phyloP scores from a whole-genome alignment of 2,797 vertebrate genomes.

The Moxostoma hubbsi region DNA sequence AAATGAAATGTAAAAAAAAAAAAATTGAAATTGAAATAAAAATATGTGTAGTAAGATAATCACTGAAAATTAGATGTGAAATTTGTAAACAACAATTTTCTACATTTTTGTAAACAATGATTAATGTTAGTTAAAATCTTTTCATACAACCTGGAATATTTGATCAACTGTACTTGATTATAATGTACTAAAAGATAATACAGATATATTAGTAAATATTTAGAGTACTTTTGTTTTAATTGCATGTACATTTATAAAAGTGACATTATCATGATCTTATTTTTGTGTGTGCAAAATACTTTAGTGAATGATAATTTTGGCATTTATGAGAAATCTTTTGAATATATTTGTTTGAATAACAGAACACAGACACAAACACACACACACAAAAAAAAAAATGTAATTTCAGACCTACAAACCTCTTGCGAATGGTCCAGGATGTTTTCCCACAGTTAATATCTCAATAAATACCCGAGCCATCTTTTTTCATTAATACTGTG shows the following conservation, averaged over 20 bases:
- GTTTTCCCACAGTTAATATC: conserved; percentile 63
- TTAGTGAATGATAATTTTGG: conserved; percentile 90
- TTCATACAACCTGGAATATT: conserved; percentile 79
- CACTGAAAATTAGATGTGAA: conserved; percentile 64
- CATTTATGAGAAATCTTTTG: conserved; percentile 81
- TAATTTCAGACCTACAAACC: conserved; percentile 65
- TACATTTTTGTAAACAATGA: conserved; percentile 80
- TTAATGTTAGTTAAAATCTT: conserved; percentile 73
- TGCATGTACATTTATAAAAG: conserved; percentile 84
- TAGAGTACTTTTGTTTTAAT: conserved; percentile 74
- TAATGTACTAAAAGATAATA: conserved; percentile 76
- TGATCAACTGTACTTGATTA: conserved; percentile 76
- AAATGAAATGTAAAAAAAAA: conserved; percentile 42
- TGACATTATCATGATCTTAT: conserved; percentile 78
- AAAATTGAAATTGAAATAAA: conserved; percentile 32
- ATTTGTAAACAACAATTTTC: conserved; percentile 77
- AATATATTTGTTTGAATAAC: conserved; percentile 62
- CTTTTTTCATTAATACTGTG: conserved; percentile 78
- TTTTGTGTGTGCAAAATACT: conserved; percentile 87
- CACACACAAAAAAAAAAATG: too few species aligned
- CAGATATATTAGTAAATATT: conserved; percentile 79
- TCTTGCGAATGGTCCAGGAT: conserved; percentile 58
- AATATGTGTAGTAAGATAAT: conserved; percentile 50
- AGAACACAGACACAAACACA: background rate
- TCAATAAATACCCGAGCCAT: conserved; percentile 67